Evolutionary conservation across 2,797 vertebrate genomes (phyloP), one percentile per base, ranked within the genome.

Genomic region (Leontocebus nigricollis): DNA sequence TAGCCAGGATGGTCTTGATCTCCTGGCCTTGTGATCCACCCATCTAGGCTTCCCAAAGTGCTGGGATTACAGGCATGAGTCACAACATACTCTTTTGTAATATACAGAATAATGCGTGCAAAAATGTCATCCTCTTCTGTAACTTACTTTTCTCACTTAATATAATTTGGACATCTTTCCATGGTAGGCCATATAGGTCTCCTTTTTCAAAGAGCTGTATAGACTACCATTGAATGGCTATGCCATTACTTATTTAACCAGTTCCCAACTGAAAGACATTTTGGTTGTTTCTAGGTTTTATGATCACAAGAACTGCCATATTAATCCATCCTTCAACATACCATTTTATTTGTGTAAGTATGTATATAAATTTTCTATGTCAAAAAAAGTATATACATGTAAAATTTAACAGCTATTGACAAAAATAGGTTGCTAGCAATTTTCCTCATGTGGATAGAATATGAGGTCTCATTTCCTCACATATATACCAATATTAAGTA

Each of bases 331-430:
- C 46, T 64, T 87, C 8, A 95, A 93, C 30, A 36, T 70, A 11
- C 19, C 86, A 50, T 93, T 88, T 39, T 88, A 90, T 39, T 44
- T 90, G 14, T 55, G 0, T 27, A 90, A 91, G 17, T 81, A 82
- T 44, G 14, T 41, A 90, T 72, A 79, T 57, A 88, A 52, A 80
- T 55, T 9, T 44, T 46, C n/a, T 90, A 92, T 4, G 48, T 89
- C 59, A 76, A 81, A 93, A 87, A 83, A 4, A 36, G 93, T 17
- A 83, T 8, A 72, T 55, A 64, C 20, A 87, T 22, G 19, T 70
- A 95, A 92, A 95, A 52, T 92, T 44, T 86, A 90, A 95, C 5
- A 93, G 41, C 14, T 93, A 84, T 4, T 93, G 70, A 73, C 4
- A 83, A 44, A 87, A 85, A 96, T 33, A 77, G 39, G 20, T 20